These are phyloP conservation scores for Antitype chi DNA, from an alignment of 2,888 invertebrate species.

Conservation along the genomic window DNA sequence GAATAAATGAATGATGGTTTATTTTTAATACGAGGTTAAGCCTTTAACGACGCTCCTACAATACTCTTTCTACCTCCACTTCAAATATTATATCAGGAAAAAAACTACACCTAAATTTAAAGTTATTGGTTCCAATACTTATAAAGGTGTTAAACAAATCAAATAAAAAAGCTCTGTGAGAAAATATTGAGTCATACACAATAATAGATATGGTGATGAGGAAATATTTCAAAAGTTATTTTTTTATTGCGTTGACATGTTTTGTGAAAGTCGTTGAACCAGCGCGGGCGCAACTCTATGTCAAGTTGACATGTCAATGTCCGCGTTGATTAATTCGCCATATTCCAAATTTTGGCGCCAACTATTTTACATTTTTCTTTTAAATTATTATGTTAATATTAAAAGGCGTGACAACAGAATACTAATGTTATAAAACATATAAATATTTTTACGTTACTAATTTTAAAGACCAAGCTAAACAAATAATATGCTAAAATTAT, in stretches of 20 bases:
- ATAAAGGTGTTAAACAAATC: constrained; percentile 45
- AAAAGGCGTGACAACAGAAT: constrained; percentile 10
- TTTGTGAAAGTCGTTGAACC: constrained; percentile 72
- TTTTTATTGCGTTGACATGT: constrained; percentile 60
- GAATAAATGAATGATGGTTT: neutral
- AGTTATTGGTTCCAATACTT: constrained; percentile 35
- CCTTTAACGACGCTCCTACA: neutral
- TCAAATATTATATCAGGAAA: neutral
- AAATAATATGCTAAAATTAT: constrained; percentile 39
- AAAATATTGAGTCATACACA: constrained; percentile 66
- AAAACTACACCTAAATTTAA: constrained; percentile 3
- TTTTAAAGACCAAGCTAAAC: constrained; percentile 34
- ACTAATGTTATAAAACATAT: constrained; percentile 8
- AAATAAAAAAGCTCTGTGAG: constrained; percentile 59
- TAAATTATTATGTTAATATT: constrained; percentile 35
- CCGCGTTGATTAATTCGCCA: constrained; percentile 74
- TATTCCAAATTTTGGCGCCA: constrained; percentile 68
- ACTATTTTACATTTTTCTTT: constrained; percentile 43
- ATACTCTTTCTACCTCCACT: neutral
- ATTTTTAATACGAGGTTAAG: constrained; percentile 32
- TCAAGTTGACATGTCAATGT: constrained; percentile 76
- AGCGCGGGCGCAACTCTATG: constrained; percentile 55
- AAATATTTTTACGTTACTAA: constrained; percentile 6
- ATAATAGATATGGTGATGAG: constrained; percentile 64
- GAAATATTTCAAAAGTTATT: constrained; percentile 57